These are phyloP conservation scores for Mesopsocus fuscifrons DNA, from an alignment of 2,888 invertebrate species.

Conservation along the genomic window DNA sequence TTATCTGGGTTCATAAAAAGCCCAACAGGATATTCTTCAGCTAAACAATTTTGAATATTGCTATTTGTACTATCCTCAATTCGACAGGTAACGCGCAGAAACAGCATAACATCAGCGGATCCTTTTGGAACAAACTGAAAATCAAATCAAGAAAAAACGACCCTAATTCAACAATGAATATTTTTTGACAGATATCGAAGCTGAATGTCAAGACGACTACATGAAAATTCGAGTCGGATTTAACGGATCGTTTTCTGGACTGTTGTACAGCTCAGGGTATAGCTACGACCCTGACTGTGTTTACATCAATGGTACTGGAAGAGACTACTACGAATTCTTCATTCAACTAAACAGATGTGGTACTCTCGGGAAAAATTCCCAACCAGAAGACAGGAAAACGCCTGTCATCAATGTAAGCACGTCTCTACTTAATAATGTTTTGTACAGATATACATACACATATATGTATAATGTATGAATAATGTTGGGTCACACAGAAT, in stretches of 20 bases:
- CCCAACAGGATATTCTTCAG: no score
- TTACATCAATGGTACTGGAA: slow-evolving; percentile 83
- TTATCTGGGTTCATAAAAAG: no score
- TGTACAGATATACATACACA: slow-evolving; percentile 3
- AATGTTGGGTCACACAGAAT: slow-evolving; percentile 13
- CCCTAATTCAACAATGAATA: no score
- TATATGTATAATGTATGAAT: no score
- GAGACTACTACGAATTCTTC: slow-evolving; percentile 83
- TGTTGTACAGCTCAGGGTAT: slow-evolving; percentile 83
- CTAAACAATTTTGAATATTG: slow-evolving; percentile 17
- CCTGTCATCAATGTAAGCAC: slow-evolving; percentile 7
- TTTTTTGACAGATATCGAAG: slow-evolving; percentile 60
- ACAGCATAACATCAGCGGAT: no score
- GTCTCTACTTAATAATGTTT: no score
- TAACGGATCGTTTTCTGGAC: slow-evolving; percentile 74
- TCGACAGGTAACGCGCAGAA: no score
- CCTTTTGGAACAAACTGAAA: no score
- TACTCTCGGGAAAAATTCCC: slow-evolving; percentile 71
- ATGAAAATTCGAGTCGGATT: slow-evolving; percentile 88
- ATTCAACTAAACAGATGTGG: slow-evolving; percentile 85
- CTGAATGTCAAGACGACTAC: slow-evolving; percentile 87
- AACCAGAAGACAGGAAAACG: slow-evolving; percentile 64
- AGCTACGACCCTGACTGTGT: slow-evolving; percentile 88
- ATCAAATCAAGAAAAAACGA: no score
- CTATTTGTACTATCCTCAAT: no score